Evolutionary conservation across 2,113 vertebrate species (phyloP).

Genomic region (Microtus richardsoni): DNA sequence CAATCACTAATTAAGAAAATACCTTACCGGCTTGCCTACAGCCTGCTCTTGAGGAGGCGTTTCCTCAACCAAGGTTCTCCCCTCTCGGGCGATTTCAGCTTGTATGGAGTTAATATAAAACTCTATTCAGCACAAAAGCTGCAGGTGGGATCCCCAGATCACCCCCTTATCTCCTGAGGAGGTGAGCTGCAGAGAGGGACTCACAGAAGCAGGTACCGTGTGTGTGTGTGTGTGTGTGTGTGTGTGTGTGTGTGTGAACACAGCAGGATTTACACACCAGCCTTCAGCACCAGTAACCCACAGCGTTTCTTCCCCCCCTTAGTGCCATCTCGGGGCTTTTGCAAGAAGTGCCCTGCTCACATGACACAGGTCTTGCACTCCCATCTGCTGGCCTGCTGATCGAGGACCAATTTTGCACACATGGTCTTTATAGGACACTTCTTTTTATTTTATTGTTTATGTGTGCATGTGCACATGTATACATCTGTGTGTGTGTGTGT

Average conservation of each 20-base stretch:
- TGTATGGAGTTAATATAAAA: background rate
- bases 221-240: accelerated
- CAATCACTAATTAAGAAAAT: background rate
- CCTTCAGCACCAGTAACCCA: background rate
- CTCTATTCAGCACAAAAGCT: background rate
- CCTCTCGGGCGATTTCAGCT: background rate
- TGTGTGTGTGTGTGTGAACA: too few species aligned
- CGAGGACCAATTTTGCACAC: background rate
- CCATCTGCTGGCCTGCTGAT: background rate
- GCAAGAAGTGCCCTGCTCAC: accelerated
- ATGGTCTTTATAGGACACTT: background rate
- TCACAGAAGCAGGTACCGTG: background rate
- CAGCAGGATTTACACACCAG: background rate
- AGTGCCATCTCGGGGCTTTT: background rate
- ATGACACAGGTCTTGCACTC: too few species aligned
- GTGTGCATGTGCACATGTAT: background rate
- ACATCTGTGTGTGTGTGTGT: background rate
- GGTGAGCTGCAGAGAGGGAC: background rate
- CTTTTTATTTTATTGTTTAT: background rate
- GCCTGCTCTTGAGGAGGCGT: background rate
- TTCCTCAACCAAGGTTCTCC: background rate
- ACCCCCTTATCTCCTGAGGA: background rate
- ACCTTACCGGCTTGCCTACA: background rate
- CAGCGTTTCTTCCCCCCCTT: accelerated
- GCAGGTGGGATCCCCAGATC: background rate